Conservation (phyloP, 2,888 invertebrate species). For the Margaritifera margaritifera region DNA sequence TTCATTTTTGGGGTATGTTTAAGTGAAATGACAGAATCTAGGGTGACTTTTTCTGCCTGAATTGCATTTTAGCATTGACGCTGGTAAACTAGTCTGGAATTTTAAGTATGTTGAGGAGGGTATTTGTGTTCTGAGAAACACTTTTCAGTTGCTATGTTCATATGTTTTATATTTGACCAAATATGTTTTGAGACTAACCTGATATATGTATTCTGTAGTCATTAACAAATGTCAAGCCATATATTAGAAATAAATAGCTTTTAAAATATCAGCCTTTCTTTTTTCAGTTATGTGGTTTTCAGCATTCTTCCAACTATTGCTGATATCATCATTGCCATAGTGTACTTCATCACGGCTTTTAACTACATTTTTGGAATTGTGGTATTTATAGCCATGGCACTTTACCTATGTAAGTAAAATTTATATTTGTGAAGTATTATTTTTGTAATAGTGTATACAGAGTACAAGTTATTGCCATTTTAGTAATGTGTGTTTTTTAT, state of each 20-base stretch:
- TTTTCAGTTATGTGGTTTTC: slow-evolving; percentile 82
- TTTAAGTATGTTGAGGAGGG: too few relatives aligned
- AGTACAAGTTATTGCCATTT: background rate
- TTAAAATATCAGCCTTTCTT: slow-evolving; percentile 17
- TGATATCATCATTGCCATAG: slow-evolving; percentile 92
- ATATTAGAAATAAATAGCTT: background rate
- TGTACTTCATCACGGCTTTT: slow-evolving; percentile 90
- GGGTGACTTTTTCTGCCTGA: too few relatives aligned
- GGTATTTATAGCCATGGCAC: slow-evolving; percentile 91
- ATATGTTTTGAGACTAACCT: background rate
- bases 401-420: slow-evolving; percentile 87
- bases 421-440: background rate
- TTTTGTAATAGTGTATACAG: slow-evolving; percentile 6
- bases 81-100: too few relatives aligned
- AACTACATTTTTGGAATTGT: slow-evolving; percentile 96
- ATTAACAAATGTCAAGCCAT: too few relatives aligned
- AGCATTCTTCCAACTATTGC: slow-evolving; percentile 93
- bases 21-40: too few relatives aligned
- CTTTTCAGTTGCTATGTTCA: too few relatives aligned
- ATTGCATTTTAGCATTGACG: too few relatives aligned
- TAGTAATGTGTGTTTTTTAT: background rate
- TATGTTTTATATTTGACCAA: too few relatives aligned
- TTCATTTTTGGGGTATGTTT: too few relatives aligned
- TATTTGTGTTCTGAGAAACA: too few relatives aligned
- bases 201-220: background rate